Conservation (phyloP, 1,140 invertebrate genomes). For the Coptotermes formosanus region DNA sequence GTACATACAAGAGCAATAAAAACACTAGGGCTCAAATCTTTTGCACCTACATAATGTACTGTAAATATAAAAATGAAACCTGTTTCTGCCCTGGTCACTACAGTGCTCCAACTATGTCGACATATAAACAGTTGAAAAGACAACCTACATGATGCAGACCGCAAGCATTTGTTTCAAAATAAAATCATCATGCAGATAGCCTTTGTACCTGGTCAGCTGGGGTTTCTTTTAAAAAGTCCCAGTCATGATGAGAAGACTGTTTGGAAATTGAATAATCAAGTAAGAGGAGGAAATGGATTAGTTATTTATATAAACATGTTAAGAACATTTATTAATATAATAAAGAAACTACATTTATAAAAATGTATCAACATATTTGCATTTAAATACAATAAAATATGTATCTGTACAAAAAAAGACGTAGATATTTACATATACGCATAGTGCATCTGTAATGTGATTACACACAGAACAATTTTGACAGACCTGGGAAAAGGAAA, state of each 20-base stretch:
- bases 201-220: no score
- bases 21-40: neutral
- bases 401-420: neutral
- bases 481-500: neutral
- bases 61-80: no score
- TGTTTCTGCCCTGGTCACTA: no score
- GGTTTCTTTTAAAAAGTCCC: no score
- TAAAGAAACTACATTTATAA: conserved; percentile 7
- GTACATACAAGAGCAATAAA: neutral
- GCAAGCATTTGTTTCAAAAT: no score
- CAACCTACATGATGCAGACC: no score
- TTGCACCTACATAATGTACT: neutral
- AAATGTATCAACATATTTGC: conserved; percentile 17
- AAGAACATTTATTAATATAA: conserved; percentile 6
- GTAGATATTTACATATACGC: neutral
- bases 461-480: neutral
- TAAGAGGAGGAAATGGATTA: no score
- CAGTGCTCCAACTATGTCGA: no score
- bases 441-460: neutral
- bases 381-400: conserved; percentile 15
- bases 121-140: no score
- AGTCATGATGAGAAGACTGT: no score
- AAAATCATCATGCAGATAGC: no score
- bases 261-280: no score
- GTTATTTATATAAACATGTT: conserved; percentile 12